Conservation (phyloP, 1,140 invertebrate genomes). For the Caerostris extrusa region DNA sequence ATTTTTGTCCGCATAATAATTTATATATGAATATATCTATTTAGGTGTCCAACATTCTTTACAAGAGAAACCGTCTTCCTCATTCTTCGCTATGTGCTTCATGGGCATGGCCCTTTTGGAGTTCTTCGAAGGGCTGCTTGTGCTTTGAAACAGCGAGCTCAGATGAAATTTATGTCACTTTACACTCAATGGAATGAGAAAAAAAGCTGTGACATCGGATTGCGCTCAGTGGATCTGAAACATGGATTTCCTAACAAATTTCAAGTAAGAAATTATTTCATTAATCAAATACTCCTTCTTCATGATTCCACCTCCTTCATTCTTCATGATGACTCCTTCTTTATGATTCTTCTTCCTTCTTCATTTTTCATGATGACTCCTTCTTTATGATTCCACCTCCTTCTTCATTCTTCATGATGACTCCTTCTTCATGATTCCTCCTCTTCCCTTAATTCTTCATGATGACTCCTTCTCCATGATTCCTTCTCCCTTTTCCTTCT, state of each 20-base stretch:
- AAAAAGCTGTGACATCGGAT: constrained; percentile 52
- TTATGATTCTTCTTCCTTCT: neutral
- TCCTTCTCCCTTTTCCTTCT: too few species aligned
- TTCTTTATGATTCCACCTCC: too few species aligned
- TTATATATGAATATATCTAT: too few species aligned
- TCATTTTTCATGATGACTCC: neutral
- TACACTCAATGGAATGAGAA: constrained; percentile 59
- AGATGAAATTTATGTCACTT: neutral
- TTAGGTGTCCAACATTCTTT: too few species aligned
- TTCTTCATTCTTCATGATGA: too few species aligned
- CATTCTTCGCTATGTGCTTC: constrained; percentile 50
- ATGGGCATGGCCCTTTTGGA: constrained; percentile 58
- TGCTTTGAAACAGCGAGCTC: constrained; percentile 71
- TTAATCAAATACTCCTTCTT: too few species aligned
- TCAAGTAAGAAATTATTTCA: constrained; percentile 31
- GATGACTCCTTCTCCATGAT: too few species aligned
- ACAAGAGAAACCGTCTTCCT: too few species aligned
- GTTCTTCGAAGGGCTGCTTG: constrained; percentile 38
- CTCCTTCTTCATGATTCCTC: too few species aligned
- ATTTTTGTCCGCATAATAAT: too few species aligned
- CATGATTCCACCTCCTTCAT: neutral
- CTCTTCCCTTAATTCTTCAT: too few species aligned
- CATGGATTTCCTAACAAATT: constrained; percentile 44
- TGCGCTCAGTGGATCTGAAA: constrained; percentile 67
- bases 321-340: too few species aligned